These are phyloP conservation scores for Metridium senile DNA, from an alignment of 92 coral and sea anemone genomes.

Conservation along the genomic window DNA sequence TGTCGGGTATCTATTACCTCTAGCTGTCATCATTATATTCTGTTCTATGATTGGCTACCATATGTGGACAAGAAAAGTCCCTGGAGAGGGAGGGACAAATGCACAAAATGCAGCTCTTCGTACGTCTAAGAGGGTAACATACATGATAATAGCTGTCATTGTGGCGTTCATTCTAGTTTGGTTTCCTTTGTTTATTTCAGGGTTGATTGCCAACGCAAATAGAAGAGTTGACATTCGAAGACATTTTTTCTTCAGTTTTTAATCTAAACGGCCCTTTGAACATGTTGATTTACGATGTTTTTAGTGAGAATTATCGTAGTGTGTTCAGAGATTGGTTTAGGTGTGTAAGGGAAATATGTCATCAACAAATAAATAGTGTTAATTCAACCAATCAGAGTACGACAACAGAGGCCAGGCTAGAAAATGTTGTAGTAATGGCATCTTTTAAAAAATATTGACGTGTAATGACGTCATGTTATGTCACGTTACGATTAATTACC, in stretches of 20 bases:
- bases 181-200: constrained; percentile 12
- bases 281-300: neutral
- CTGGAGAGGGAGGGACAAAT: constrained; percentile 6
- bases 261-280: constrained; percentile 3
- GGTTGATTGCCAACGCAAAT: neutral
- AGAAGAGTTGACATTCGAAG: neutral
- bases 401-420: neutral
- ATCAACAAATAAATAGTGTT: too few relatives aligned
- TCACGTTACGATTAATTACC: too few relatives aligned
- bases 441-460: neutral
- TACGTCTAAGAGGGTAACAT: constrained; percentile 16
- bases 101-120: constrained; percentile 17
- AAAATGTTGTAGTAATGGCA: neutral
- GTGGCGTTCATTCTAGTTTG: constrained; percentile 10
- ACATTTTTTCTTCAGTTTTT: too few relatives aligned
- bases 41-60: constrained; percentile 15
- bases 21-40: constrained; percentile 7
- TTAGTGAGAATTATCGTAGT: neutral
- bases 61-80: constrained; percentile 29
- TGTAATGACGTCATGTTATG: too few relatives aligned
- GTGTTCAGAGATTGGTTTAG: neutral
- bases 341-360: neutral
- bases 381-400: neutral
- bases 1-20: constrained; percentile 16
- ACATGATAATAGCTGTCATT: constrained; percentile 15